These are phyloP conservation scores for Ciconia nigra DNA, from an alignment of 2,797 vertebrate genomes.

Conservation along the genomic window DNA sequence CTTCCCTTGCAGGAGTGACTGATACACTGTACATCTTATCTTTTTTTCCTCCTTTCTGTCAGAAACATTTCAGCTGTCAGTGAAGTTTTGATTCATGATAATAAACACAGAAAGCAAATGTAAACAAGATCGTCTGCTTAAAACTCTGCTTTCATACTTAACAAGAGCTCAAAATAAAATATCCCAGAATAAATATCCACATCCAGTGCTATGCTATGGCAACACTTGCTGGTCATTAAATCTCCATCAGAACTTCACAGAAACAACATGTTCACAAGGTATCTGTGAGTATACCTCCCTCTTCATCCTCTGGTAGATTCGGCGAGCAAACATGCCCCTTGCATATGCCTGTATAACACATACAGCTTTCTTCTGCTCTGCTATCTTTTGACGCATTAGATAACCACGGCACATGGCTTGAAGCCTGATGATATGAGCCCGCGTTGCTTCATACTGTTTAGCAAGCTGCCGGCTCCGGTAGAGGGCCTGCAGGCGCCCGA, in stretches of 20 bases:
- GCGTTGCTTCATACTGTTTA: slow-evolving; percentile 76
- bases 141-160: not conserved
- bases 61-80: not conserved
- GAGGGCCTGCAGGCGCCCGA: slow-evolving; percentile 87
- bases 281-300: slow-evolving; percentile 68
- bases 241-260: not conserved
- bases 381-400: slow-evolving; percentile 79
- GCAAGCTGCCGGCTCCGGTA: slow-evolving; percentile 80
- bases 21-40: not conserved
- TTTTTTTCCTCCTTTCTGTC: not conserved
- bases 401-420: slow-evolving; percentile 83
- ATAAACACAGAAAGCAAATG: not conserved
- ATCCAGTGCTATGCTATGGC: not conserved
- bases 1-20: not conserved
- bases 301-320: slow-evolving; percentile 70
- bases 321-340: slow-evolving; percentile 84
- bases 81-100: not conserved
- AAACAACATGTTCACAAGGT: not conserved
- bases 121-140: not conserved
- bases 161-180: not conserved
- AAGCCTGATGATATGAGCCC: slow-evolving; percentile 70
- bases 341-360: slow-evolving; percentile 86
- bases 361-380: slow-evolving; percentile 78
- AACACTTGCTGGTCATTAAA: not conserved
- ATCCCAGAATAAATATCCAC: not conserved